Conservation (phyloP, 2,113 vertebrate genomes). For the Trichomycterus rosablanca region DNA sequence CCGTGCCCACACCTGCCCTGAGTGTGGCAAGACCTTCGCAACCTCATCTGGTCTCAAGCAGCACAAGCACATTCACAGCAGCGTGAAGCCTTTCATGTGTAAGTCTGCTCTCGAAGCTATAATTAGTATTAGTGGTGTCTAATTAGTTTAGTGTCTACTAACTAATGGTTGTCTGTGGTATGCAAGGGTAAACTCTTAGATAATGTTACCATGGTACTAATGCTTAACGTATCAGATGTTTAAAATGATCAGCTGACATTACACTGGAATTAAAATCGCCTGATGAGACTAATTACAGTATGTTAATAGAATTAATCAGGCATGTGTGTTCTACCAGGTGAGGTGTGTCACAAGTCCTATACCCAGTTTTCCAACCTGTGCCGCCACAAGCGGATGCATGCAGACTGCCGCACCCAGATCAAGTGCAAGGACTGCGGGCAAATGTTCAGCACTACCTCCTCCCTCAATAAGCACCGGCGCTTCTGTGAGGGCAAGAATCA, state of each 20-base stretch:
- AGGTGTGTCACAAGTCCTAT: constrained; percentile 99
- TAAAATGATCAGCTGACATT: constrained; percentile 15
- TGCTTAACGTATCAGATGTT: constrained; percentile 13
- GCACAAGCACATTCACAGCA: constrained; percentile 99
- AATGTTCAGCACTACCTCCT: constrained; percentile 99
- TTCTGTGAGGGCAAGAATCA: constrained; percentile 99
- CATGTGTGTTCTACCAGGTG: constrained; percentile 80
- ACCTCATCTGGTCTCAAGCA: constrained; percentile 98
- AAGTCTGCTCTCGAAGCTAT: constrained; percentile 66
- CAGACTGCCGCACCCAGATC: constrained; percentile 98
- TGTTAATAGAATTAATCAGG: constrained; percentile 77
- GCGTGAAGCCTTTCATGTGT: constrained; percentile 99
- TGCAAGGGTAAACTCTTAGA: too few relatives aligned
- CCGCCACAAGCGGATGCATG: constrained; percentile 98
- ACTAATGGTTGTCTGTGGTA: constrained; percentile 28
- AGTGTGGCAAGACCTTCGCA: constrained; percentile 98
- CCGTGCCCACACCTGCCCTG: constrained; percentile 91
- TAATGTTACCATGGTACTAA: constrained; percentile 22
- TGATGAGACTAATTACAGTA: constrained; percentile 62
- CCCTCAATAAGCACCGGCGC: constrained; percentile 98
- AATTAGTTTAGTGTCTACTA: constrained; percentile 42
- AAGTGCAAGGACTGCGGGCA: constrained; percentile 99
- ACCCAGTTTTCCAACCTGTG: constrained; percentile 99
- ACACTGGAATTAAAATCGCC: constrained; percentile 28
- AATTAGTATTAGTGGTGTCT: constrained; percentile 60